Evolutionary conservation across 2,797 vertebrate genomes (phyloP).

Genomic region (Ptychadena robeensis): DNA sequence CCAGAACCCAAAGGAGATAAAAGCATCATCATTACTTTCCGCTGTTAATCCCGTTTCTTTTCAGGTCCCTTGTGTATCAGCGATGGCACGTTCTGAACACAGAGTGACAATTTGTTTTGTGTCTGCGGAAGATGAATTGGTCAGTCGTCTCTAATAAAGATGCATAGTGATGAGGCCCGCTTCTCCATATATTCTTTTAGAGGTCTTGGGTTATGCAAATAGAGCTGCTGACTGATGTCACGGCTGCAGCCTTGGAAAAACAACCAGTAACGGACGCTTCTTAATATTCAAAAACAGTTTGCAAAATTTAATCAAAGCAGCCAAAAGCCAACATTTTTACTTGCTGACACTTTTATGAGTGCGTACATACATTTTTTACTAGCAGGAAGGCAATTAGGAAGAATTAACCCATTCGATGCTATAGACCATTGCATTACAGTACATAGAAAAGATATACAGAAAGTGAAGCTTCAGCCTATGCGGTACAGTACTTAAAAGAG

Average conservation of each 20-base stretch:
- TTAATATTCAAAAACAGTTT: constrained; percentile 88
- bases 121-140: constrained; percentile 83
- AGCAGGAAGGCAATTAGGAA: constrained; percentile 16
- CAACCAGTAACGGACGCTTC: constrained; percentile 79
- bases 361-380: constrained; percentile 79
- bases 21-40: constrained; percentile 46
- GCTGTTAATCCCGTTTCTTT: constrained; percentile 35
- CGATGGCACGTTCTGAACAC: constrained; percentile 62
- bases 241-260: constrained; percentile 41
- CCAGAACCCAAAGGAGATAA: constrained; percentile 31
- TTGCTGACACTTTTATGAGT: constrained; percentile 86
- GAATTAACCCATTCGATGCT: constrained; percentile 1
- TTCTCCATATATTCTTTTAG: constrained; percentile 16
- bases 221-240: constrained; percentile 74
- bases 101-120: constrained; percentile 84
- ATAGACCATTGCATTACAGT: too few species aligned
- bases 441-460: too few species aligned
- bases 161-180: constrained; percentile 71
- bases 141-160: constrained; percentile 84
- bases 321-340: constrained; percentile 86
- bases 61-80: constrained; percentile 31
- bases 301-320: constrained; percentile 85
- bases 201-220: constrained; percentile 75
- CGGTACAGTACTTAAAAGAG: too few species aligned
- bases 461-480: too few species aligned